Conservation (phyloP, 2,797 vertebrate species). For the Sebastes itinus region DNA sequence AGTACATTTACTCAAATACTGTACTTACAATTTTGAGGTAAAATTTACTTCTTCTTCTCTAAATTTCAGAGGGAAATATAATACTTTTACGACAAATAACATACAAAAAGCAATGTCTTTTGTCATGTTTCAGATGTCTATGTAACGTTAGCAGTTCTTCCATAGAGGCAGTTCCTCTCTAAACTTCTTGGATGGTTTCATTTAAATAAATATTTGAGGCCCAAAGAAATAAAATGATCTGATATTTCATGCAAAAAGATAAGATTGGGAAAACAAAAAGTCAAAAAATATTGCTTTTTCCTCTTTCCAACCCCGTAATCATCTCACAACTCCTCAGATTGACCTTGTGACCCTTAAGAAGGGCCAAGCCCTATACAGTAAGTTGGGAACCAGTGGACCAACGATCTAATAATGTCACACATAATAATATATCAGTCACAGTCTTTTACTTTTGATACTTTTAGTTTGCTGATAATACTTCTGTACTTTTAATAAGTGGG, state of each 20-base stretch:
- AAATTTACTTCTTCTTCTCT: no score
- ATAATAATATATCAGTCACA: background rate
- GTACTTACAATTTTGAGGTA: no score
- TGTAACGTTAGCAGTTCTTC: background rate
- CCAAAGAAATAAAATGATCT: background rate
- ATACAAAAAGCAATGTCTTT: background rate
- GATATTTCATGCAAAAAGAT: background rate
- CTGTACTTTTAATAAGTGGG: background rate
- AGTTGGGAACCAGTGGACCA: background rate
- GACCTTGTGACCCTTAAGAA: background rate
- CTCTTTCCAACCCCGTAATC: background rate
- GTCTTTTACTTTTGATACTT: background rate
- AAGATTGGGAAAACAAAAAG: no score
- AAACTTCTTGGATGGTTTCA: background rate
- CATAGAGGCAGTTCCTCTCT: background rate
- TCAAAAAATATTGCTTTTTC: background rate
- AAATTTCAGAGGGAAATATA: no score
- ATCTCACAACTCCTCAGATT: background rate
- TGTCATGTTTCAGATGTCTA: background rate
- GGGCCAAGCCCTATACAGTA: background rate
- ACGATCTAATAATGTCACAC: background rate
- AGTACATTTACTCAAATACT: background rate
- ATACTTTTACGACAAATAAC: no score
- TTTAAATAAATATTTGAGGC: background rate
- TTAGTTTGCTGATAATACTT: background rate